A percentile compares a stretch with the other conserved stretches of the same genome.
Evolutionary conservation across 2,888 invertebrate genomes (phyloP).

Genomic region (Drosophila paranaensis): DNA sequence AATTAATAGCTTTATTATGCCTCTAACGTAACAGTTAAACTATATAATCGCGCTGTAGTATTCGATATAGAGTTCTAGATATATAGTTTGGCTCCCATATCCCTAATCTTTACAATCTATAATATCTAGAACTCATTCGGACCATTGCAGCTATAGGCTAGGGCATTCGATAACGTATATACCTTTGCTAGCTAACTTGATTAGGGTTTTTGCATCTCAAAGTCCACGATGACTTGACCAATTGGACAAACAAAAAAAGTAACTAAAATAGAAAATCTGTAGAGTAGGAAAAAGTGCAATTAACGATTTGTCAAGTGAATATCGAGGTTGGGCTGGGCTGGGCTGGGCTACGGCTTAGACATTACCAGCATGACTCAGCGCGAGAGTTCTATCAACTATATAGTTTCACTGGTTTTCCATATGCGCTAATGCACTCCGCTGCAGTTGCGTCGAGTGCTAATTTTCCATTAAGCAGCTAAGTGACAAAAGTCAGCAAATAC

Average conservation of each 20-base stretch:
- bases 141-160: neutral
- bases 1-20: neutral
- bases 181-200: neutral
- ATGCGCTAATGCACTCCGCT: slow-evolving; percentile 33
- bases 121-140: neutral
- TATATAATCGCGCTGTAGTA: neutral
- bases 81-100: too few relatives aligned
- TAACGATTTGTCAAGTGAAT: slow-evolving; percentile 22
- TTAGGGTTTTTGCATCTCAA: slow-evolving; percentile 14
- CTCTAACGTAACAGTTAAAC: neutral
- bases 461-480: slow-evolving; percentile 34
- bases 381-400: neutral
- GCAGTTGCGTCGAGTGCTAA: slow-evolving; percentile 47
- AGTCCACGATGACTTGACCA: slow-evolving; percentile 35
- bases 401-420: slow-evolving; percentile 11
- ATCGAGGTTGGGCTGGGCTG: neutral
- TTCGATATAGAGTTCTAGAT: too few relatives aligned
- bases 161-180: neutral
- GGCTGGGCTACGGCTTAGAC: neutral
- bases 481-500: slow-evolving; percentile 11
- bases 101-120: neutral
- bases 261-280: neutral
- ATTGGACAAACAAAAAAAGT: slow-evolving; percentile 13
- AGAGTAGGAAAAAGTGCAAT: slow-evolving; percentile 39
- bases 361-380: slow-evolving; percentile 44